Evolutionary conservation across 2,797 vertebrate species (phyloP).

Genomic region (Spea hammondii): DNA sequence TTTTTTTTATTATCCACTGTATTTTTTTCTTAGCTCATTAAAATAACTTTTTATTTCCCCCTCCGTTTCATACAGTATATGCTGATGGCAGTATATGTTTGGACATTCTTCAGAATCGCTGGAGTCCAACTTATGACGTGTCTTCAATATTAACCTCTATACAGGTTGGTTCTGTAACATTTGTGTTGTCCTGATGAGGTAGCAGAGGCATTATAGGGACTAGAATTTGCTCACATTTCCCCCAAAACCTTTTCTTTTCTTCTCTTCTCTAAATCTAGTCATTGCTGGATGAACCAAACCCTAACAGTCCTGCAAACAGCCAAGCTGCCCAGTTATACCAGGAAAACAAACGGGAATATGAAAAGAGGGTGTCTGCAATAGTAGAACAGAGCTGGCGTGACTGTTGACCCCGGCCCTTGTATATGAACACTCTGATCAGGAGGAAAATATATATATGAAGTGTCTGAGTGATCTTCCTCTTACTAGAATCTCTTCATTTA

Average conservation of each 20-base stretch:
- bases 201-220: background rate
- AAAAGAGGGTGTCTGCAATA: constrained; percentile 98
- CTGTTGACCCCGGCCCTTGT: constrained; percentile 86
- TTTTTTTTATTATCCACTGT: no score
- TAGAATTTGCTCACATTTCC: background rate
- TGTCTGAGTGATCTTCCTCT: constrained; percentile 71
- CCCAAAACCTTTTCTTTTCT: constrained; percentile 34
- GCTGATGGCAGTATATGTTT: constrained; percentile 99
- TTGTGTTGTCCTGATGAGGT: constrained; percentile 27
- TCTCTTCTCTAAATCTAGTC: constrained; percentile 73
- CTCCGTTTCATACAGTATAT: constrained; percentile 79
- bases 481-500: constrained; percentile 82
- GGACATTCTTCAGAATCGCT: constrained; percentile 99
- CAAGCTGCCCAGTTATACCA: constrained; percentile 98
- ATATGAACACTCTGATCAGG: constrained; percentile 79
- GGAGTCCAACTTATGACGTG: constrained; percentile 98
- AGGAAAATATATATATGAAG: constrained; percentile 68
- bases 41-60: background rate
- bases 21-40: no score
- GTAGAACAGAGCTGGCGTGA: constrained; percentile 99
- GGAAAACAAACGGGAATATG: constrained; percentile 98
- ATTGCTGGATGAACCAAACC: constrained; percentile 97
- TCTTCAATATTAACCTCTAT: constrained; percentile 99
- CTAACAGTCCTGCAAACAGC: constrained; percentile 98
- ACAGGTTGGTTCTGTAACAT: constrained; percentile 80